phyloP scores from a whole-genome alignment of 2,888 invertebrate species.

The Yponomeuta plumbellus region DNA sequence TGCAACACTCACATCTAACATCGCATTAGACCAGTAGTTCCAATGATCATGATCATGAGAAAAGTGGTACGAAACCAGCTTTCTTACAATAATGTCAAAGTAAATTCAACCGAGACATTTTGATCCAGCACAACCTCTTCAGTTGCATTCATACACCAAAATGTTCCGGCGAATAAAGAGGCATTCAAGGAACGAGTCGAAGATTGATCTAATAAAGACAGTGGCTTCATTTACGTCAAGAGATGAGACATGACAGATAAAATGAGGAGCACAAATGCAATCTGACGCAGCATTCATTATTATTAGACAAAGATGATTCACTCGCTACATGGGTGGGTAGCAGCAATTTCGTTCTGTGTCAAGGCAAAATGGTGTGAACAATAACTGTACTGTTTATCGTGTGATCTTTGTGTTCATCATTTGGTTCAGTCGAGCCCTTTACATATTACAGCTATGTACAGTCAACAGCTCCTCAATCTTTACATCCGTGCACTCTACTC shows the following conservation, averaged over 20 bases:
- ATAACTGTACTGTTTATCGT: neutral
- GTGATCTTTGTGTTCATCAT: slow-evolving; percentile 10
- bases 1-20: slow-evolving; percentile 46
- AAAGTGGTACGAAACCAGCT: neutral
- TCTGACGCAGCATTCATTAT: slow-evolving; percentile 8
- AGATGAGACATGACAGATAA: neutral
- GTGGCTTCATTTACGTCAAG: neutral
- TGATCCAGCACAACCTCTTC: too few species aligned
- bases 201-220: neutral
- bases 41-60: slow-evolving; percentile 26
- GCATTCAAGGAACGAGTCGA: neutral
- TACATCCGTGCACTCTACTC: too few species aligned
- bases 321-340: slow-evolving; percentile 4
- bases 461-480: too few species aligned
- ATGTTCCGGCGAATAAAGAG: too few species aligned
- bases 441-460: neutral
- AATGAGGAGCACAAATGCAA: slow-evolving; percentile 6
- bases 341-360: slow-evolving; percentile 12
- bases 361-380: slow-evolving; percentile 4
- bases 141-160: too few species aligned
- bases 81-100: neutral
- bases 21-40: slow-evolving; percentile 25
- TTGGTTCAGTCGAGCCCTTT: neutral
- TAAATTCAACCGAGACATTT: too few species aligned
- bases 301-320: slow-evolving; percentile 8